A percentile compares a stretch with the other conserved stretches of the same genome.
Conservation (phyloP, 2,113 vertebrate species). For the Podarcis cretensis region DNA sequence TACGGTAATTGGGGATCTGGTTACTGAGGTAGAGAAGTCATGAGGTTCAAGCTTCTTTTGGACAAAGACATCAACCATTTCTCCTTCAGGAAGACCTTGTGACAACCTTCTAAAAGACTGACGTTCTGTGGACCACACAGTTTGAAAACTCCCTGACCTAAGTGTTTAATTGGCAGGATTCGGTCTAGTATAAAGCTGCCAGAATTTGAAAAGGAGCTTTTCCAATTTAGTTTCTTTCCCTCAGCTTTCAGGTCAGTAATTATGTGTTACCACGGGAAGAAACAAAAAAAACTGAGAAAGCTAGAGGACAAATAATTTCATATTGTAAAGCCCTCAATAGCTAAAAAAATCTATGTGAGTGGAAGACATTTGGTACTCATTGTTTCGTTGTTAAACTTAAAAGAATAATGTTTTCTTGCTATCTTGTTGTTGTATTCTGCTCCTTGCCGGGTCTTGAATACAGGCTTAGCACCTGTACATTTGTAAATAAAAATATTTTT, state of each 20-base stretch:
- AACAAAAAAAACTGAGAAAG: not conserved
- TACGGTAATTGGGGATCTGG: not conserved
- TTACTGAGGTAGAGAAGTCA: not conserved
- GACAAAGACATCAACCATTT: not conserved
- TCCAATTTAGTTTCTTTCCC: no score
- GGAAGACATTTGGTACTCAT: not conserved
- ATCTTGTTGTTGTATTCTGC: not conserved
- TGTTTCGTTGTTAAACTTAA: not conserved
- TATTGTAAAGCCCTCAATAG: not conserved
- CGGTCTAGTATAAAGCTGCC: not conserved
- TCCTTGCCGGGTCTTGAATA: not conserved
- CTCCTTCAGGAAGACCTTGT: not conserved
- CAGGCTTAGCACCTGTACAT: not conserved
- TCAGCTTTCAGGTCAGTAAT: not conserved
- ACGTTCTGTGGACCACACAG: not conserved
- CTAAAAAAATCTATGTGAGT: not conserved
- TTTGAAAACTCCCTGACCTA: not conserved
- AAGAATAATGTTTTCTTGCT: not conserved
- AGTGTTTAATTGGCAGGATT: not conserved
- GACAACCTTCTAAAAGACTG: not conserved
- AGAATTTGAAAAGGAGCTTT: not conserved
- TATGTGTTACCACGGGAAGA: not conserved
- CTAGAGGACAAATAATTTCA: not conserved
- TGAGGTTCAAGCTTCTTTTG: not conserved
- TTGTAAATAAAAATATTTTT: conserved; percentile 7